These are phyloP conservation scores for Cosmia trapezina DNA, from an alignment of 2,888 invertebrate genomes.

Conservation along the genomic window DNA sequence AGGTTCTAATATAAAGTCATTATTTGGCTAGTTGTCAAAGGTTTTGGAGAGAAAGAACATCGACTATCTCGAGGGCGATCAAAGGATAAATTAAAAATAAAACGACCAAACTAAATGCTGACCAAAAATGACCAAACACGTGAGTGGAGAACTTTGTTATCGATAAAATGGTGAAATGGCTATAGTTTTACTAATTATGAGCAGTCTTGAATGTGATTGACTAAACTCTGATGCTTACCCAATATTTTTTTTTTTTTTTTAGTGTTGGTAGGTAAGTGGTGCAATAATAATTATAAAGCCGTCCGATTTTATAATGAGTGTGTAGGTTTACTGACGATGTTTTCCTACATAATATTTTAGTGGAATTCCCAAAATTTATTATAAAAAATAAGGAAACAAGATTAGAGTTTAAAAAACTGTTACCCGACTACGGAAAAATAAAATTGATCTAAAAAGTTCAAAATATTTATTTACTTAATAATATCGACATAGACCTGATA, in stretches of 20 bases:
- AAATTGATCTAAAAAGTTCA: too few relatives aligned
- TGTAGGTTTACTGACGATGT: conserved; percentile 9
- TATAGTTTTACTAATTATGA: not conserved
- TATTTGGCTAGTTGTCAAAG: not conserved
- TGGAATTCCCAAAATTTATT: not conserved
- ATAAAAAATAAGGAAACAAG: too few relatives aligned
- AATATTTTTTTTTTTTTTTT: conserved; percentile 6
- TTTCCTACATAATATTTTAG: conserved; percentile 9
- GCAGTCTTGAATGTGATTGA: not conserved
- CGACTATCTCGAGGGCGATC: not conserved
- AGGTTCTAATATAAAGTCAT: not conserved
- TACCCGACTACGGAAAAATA: too few relatives aligned
- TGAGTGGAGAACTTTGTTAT: not conserved
- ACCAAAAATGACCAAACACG: not conserved
- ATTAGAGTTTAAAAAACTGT: too few relatives aligned
- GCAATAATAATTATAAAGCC: conserved; percentile 4
- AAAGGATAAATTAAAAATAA: not conserved
- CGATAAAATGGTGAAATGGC: not conserved
- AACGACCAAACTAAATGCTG: too few relatives aligned
- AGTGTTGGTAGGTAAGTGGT: conserved; percentile 8
- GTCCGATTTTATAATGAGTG: conserved; percentile 21
- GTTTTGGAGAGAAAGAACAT: not conserved
- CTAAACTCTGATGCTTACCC: not conserved
- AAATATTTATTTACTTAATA: too few relatives aligned
- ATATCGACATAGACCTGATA: too few relatives aligned